phyloP scores from a whole-genome alignment of 2,113 vertebrate species.

The Chinchilla lanigera region DNA sequence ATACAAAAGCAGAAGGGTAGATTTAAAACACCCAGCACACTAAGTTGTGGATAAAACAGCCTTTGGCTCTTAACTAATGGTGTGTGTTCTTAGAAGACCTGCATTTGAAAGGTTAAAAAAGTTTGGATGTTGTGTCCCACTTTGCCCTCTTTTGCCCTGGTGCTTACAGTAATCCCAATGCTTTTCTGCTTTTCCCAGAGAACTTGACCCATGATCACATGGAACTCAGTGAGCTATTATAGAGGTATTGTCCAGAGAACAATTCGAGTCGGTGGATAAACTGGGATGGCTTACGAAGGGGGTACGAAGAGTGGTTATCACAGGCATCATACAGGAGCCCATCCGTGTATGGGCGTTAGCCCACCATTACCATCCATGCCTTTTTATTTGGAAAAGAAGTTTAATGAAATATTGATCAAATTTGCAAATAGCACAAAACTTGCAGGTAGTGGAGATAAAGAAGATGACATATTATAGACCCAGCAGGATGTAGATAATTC shows the following conservation, averaged over 20 bases:
- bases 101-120: slow-evolving; percentile 52
- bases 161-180: slow-evolving; percentile 48
- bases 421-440: slow-evolving; percentile 81
- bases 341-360: neutral
- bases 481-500: slow-evolving; percentile 65
- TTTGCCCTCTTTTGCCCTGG: slow-evolving; percentile 32
- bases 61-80: neutral
- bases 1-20: neutral
- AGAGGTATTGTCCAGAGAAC: slow-evolving; percentile 61
- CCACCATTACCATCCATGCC: slow-evolving; percentile 26
- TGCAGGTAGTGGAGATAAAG: slow-evolving; percentile 66
- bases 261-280: slow-evolving; percentile 54
- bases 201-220: slow-evolving; percentile 8
- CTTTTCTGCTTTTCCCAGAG: slow-evolving; percentile 51
- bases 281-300: slow-evolving; percentile 39
- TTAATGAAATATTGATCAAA: slow-evolving; percentile 84
- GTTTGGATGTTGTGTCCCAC: slow-evolving; percentile 7
- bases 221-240: slow-evolving; percentile 63
- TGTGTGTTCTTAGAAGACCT: neutral
- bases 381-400: slow-evolving; percentile 80
- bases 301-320: slow-evolving; percentile 29
- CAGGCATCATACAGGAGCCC: neutral
- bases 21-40: neutral
- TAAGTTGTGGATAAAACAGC: neutral
- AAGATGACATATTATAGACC: slow-evolving; percentile 81